Base-by-base conservation (phyloP, 1,140 invertebrate species). In the Drosophila azteca region DNA sequence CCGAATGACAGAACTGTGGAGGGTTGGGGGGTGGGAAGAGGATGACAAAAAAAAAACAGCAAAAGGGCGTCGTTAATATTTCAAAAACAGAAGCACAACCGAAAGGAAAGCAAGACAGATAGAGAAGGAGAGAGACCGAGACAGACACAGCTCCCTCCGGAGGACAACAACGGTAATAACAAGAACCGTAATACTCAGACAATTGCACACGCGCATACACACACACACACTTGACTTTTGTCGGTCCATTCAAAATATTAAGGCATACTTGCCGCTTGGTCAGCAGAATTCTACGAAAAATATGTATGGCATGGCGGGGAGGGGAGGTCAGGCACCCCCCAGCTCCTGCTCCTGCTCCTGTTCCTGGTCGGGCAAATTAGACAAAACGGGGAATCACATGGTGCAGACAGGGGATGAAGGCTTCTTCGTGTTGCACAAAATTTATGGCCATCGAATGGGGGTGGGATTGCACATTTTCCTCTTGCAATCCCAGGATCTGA, bases 1-100 rank as follows among this genome's bases (percentile, higher is more conserved):
- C 76, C 59, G 55, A 39, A 39, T 39, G 11, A 13, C 35, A 26
- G 24, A 26, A 26, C 24, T 5, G 24, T 26, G 24, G 24, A 20
- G 17, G 17, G 17, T 1, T 26, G 24, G 24, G 3, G 5, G 24
- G 24, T 24, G n/a, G 17, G 17, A 20, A 20, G 41, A n/a, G 15
- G 9, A 8, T 13, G 26, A 41, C 29, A 52, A 53, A 74, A 73
- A 74, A 73, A 79, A 71, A 85, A 85, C 82, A 85, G 74, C 82
- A 85, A 85, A 85, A 87, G 82, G 82, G 82, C 82, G 82, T 85
- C 78, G 82, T 85, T 85, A 85, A 87, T 85, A 85, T 85, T 85
- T 85, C 82, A 87, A 82, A 85, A 85, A 87, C 82, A 85, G 82
- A 85, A 82, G 70, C 78, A 80, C 68, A 61, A 17, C 51, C 66